Evolutionary conservation across 1,140 invertebrate genomes (phyloP).

Genomic region (Leptestheria dahalacensis): DNA sequence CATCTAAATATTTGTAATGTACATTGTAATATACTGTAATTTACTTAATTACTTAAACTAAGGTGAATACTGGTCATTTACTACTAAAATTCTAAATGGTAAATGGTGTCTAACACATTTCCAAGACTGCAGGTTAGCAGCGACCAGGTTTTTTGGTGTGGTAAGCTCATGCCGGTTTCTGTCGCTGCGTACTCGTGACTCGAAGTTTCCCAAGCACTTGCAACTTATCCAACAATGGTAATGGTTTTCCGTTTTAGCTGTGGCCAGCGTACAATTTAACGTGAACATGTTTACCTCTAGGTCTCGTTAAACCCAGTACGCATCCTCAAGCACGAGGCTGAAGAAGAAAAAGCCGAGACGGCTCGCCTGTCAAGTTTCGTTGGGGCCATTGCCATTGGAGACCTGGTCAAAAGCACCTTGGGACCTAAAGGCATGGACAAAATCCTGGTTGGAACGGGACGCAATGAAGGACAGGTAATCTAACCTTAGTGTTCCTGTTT

Average conservation of each 20-base stretch:
- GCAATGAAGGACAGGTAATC: slow-evolving; percentile 46
- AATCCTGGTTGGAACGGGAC: slow-evolving; percentile 75
- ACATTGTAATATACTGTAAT: too few species aligned
- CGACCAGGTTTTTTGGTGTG: neutral
- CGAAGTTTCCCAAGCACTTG: neutral
- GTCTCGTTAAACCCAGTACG: slow-evolving; percentile 83
- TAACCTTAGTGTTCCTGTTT: neutral
- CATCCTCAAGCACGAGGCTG: slow-evolving; percentile 85
- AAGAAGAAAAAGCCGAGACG: slow-evolving; percentile 93
- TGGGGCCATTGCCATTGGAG: slow-evolving; percentile 95
- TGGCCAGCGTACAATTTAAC: neutral
- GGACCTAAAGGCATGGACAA: slow-evolving; percentile 99
- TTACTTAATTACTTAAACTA: too few species aligned
- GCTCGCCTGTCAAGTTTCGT: slow-evolving; percentile 92
- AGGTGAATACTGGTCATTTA: too few species aligned
- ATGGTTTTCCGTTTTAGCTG: neutral
- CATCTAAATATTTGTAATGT: too few species aligned
- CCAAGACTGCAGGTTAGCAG: neutral
- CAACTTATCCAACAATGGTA: neutral
- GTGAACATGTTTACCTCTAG: too few species aligned
- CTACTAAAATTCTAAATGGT: too few species aligned
- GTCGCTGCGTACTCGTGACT: neutral
- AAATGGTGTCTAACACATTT: too few species aligned
- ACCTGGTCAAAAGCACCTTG: slow-evolving; percentile 92
- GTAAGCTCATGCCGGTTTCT: neutral